phyloP scores from a whole-genome alignment of 2,797 vertebrate species.

The Periparus ater region DNA sequence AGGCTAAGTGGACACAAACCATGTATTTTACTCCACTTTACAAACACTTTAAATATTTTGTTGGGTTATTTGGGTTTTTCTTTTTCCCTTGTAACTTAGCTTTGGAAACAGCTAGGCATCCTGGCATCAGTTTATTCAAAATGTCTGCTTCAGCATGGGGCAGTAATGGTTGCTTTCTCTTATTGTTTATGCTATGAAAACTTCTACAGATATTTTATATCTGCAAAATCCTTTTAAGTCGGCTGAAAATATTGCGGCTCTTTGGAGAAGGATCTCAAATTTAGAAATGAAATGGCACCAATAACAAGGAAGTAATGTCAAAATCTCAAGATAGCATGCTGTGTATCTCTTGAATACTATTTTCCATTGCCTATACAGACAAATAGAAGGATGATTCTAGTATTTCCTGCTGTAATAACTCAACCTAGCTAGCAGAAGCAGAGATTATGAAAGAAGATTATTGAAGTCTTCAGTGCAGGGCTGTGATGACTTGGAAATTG shows the following conservation, averaged over 20 bases:
- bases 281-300: neutral
- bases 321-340: neutral
- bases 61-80: neutral
- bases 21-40: neutral
- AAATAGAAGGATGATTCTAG: neutral
- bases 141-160: neutral
- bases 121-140: neutral
- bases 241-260: neutral
- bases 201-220: neutral
- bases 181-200: neutral
- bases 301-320: neutral
- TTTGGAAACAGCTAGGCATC: neutral
- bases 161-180: neutral
- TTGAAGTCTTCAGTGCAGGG: neutral
- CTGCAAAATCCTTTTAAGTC: neutral
- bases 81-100: neutral
- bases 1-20: neutral
- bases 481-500: neutral
- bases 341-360: neutral
- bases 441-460: rapidly evolving
- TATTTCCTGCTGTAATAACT: neutral
- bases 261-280: neutral
- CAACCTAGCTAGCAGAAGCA: neutral
- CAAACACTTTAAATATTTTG: rapidly evolving
- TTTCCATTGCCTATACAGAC: neutral